Base-by-base conservation (phyloP, 2,888 invertebrate genomes). In the Strigamia maritima region DNA sequence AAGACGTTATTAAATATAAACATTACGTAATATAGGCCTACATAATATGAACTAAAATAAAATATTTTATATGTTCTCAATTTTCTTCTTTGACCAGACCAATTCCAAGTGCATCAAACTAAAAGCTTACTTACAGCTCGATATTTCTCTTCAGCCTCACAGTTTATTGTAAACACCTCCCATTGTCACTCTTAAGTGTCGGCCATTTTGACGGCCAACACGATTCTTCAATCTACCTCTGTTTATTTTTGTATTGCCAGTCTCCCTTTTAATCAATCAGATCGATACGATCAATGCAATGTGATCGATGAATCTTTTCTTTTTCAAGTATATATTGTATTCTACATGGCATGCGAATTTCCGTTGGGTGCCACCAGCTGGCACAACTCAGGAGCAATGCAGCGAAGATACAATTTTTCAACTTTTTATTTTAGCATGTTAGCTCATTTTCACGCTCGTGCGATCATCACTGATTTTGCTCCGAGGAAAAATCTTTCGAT, bases 361-460 rank as follows among this genome's bases (percentile, higher is more conserved):
- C 60, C 60, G 60, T 65, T 65, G 60, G 60, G 60, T 22, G 60
- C 60, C 60, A 65, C 60, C 60, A 65, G 60, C 60, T 65, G 60
- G 60, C 60, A 24, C 60, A 22, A 65, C 24, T 65, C 60, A 22
- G 22, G 60, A 22, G 60, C 60, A 65, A 65, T 65, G 60, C 60
- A 65, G 60, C 60, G 60, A 65, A 65, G 22, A 24, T 65, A 65
- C 60, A 65, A 65, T 65, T 65, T 65, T 65, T 65, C 60, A 22
- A 65, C 60, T 65, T 65, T 65, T 65, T 65, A 65, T 65, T 65
- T 65, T 65, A 65, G 60, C 22, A 22, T 65, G 22, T 65, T 65
- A 65, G 60, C 60, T 65, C 60, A 65, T 65, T 65, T 65, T 65
- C 60, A 65, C 22, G 60, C 60, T 22, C 60, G 60, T 65, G n/a